These are phyloP conservation scores for Idaea dimidiata DNA, from an alignment of 2,888 invertebrate genomes.

Conservation along the genomic window DNA sequence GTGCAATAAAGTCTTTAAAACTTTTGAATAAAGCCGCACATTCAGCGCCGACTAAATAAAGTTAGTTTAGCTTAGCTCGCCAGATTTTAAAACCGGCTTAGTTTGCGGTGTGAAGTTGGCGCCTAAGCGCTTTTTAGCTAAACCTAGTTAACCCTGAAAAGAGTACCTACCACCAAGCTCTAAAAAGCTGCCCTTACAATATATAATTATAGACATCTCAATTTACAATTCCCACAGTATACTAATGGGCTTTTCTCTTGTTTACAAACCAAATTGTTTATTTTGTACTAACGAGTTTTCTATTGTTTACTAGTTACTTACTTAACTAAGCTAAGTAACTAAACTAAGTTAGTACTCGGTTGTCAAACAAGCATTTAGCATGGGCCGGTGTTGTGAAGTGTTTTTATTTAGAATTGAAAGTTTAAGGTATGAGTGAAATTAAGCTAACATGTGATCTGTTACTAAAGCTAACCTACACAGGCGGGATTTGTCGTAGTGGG, in stretches of 20 bases:
- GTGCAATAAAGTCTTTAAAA: too few species aligned
- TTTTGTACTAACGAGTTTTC: background rate
- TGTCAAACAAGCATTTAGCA: slow-evolving; percentile 12
- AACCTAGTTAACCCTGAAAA: too few species aligned
- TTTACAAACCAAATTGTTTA: slow-evolving; percentile 12
- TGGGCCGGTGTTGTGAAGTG: slow-evolving; percentile 28
- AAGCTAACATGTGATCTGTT: too few species aligned
- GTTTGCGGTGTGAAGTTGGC: too few species aligned
- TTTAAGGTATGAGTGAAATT: slow-evolving; percentile 14
- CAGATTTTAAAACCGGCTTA: too few species aligned
- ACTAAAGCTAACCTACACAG: too few species aligned
- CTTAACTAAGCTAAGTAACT: background rate
- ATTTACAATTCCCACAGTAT: background rate
- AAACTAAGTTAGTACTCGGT: slow-evolving; percentile 8
- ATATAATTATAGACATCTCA: background rate
- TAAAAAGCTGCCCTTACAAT: background rate
- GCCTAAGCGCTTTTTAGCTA: too few species aligned
- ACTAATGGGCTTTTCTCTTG: background rate
- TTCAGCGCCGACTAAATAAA: too few species aligned
- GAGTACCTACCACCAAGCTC: too few species aligned
- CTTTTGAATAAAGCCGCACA: too few species aligned
- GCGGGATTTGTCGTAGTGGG: background rate
- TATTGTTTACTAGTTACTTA: slow-evolving; percentile 6
- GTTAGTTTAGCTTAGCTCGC: too few species aligned
- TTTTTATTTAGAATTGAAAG: slow-evolving; percentile 21